Conservation (phyloP, 2,797 vertebrate species). For the Acomys russatus region DNA sequence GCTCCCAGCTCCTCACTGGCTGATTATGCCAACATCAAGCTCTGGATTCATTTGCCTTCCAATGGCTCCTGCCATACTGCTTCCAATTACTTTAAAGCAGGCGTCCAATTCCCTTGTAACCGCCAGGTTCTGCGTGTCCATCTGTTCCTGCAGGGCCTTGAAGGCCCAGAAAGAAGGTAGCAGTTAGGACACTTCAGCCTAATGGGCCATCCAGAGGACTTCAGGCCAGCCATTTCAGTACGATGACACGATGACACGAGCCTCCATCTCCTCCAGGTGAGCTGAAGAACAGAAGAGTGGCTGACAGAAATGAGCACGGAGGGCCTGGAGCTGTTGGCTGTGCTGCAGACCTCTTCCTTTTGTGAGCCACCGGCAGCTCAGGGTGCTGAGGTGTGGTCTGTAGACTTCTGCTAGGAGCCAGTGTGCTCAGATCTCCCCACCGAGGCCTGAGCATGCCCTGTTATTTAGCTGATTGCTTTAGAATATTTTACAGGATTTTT, state of each 20-base stretch:
- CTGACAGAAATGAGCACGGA: background rate
- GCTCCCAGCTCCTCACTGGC: background rate
- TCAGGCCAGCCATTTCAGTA: background rate
- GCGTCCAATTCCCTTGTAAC: background rate
- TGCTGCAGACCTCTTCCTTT: background rate
- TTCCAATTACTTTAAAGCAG: conserved; percentile 22
- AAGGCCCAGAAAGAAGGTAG: conserved; percentile 47
- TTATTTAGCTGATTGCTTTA: background rate
- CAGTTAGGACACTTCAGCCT: background rate
- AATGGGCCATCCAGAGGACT: background rate
- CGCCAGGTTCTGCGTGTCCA: background rate
- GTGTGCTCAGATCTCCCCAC: fast-evolving
- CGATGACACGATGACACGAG: background rate
- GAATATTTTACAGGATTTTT: background rate
- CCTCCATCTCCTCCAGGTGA: background rate
- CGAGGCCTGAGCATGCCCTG: background rate
- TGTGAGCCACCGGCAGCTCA: background rate
- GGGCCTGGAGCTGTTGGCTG: background rate
- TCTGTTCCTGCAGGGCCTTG: conserved; percentile 39
- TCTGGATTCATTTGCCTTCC: conserved; percentile 13
- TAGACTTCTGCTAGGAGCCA: background rate
- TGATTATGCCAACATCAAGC: background rate
- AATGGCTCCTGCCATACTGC: background rate
- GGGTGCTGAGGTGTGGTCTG: fast-evolving
- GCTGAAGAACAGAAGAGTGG: background rate